phyloP scores from a whole-genome alignment of 2,113 vertebrate species.

The Neopipo cinnamomea region DNA sequence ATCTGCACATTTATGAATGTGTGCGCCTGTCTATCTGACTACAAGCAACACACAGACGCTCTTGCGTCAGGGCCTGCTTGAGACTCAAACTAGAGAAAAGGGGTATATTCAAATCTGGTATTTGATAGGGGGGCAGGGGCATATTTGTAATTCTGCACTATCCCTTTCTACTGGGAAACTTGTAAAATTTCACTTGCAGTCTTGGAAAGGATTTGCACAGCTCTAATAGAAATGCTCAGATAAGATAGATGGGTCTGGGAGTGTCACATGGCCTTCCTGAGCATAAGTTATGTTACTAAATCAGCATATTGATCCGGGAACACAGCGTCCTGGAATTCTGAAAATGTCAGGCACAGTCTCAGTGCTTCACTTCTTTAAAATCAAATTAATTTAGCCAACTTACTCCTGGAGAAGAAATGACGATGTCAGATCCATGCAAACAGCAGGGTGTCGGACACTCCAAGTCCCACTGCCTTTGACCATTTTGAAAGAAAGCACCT shows the following conservation, averaged over 20 bases:
- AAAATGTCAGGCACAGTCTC: constrained; percentile 65
- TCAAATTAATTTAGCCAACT: constrained; percentile 58
- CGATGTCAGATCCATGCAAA: not conserved
- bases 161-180: not conserved
- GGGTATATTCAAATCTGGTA: not conserved
- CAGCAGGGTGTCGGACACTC: not conserved
- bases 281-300: constrained; percentile 64
- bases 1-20: not conserved
- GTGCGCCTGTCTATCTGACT: not conserved
- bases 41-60: not conserved
- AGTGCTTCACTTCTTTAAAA: constrained; percentile 61
- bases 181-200: not conserved
- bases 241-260: constrained; percentile 54
- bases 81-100: not conserved
- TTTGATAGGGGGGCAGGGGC: rapidly evolving
- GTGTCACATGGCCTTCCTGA: constrained; percentile 54
- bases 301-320: constrained; percentile 70
- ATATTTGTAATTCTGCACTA: not conserved
- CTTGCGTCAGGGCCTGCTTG: not conserved
- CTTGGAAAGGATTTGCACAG: constrained; percentile 25
- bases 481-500: not conserved
- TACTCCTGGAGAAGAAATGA: constrained; percentile 22
- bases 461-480: not conserved
- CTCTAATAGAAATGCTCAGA: constrained; percentile 24
- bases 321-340: constrained; percentile 59